Evolutionary conservation across 2,113 vertebrate species (phyloP), one percentile per base, ranked within the genome.

Genomic region (Hyla sarda): DNA sequence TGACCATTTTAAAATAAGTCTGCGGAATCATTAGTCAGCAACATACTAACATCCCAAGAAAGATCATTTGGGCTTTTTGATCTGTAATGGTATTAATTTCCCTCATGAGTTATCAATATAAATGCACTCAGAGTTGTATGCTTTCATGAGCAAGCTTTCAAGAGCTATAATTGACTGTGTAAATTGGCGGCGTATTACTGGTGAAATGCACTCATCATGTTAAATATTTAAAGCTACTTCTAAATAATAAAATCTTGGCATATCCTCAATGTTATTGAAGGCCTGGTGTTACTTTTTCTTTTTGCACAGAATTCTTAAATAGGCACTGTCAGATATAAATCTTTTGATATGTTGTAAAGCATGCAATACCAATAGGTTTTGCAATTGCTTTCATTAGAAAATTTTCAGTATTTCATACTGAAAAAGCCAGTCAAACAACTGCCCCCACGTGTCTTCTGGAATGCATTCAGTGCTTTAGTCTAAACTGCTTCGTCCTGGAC

Each of bases 211-310:
- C 83, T 77, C 56, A 67, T 47, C 73, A 47, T 84, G 56, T 65
- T 84, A 84, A 65, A 77, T 77, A 84, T 84, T 84, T 77, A 84
- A 84, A 76, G 58, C 56, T 84, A 65, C 73, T 77, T 65, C 56
- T 69, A 82, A 82, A 77, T 65, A 77, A 77, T 77, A 84, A 77
- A 67, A 77, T 84, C 37, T 84, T 84, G 83, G 73, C 83, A 58
- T 45, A 76, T 65, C 41, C 37, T 83, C 7, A 82, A 62, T 41
- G n/a, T 30, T 69, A 69, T 67, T 72, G 71, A 74, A 74, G 52
- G 69, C n/a, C 41, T 78, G 32, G 21, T 5, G 9, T 12, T 54
- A 25, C 10, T 16, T 34, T 78, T 78, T 56, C 23, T 37, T 56
- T 34, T 25, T 16, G 5, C 71, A 74, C 14, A 47, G 2, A 47